Conservation (phyloP, 2,888 invertebrate species). For the Nowickia ferox region DNA sequence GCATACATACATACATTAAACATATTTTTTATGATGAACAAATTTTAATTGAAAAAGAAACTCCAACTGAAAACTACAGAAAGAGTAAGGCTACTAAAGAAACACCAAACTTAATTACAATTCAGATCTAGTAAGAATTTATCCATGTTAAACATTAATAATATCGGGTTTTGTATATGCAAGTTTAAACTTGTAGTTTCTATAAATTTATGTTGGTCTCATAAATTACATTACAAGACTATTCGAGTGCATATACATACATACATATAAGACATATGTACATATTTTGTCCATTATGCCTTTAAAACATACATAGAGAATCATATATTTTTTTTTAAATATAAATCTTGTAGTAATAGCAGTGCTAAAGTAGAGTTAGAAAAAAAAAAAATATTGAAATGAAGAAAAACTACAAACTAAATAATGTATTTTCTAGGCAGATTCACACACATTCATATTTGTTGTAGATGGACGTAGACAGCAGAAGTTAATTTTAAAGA, state of each 20-base stretch:
- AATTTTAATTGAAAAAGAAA: slow-evolving; percentile 19
- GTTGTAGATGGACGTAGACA: slow-evolving; percentile 27
- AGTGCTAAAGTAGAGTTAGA: slow-evolving; percentile 18
- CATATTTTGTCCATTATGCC: not conserved
- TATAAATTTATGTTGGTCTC: slow-evolving; percentile 62
- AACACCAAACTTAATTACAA: slow-evolving; percentile 44
- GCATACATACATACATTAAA: not conserved
- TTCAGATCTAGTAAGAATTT: slow-evolving; percentile 26
- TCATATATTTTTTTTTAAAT: not conserved
- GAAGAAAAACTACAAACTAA: slow-evolving; percentile 17
- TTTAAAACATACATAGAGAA: not conserved
- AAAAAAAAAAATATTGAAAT: slow-evolving; percentile 15
- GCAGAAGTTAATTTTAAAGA: slow-evolving; percentile 39
- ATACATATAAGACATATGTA: not conserved
- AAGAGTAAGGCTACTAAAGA: slow-evolving; percentile 9
- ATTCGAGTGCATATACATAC: not conserved
- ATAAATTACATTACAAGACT: slow-evolving; percentile 41
- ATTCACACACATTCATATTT: not conserved
- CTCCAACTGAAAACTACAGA: not conserved
- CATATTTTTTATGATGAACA: not conserved
- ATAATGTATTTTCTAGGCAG: slow-evolving; percentile 49
- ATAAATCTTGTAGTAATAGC: not conserved
- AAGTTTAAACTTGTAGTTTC: slow-evolving; percentile 26
- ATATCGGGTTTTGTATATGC: not conserved
- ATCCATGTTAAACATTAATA: slow-evolving; percentile 42